Base-by-base conservation (phyloP, 1,140 invertebrate species). In the Polypedilum vanderplanki region DNA sequence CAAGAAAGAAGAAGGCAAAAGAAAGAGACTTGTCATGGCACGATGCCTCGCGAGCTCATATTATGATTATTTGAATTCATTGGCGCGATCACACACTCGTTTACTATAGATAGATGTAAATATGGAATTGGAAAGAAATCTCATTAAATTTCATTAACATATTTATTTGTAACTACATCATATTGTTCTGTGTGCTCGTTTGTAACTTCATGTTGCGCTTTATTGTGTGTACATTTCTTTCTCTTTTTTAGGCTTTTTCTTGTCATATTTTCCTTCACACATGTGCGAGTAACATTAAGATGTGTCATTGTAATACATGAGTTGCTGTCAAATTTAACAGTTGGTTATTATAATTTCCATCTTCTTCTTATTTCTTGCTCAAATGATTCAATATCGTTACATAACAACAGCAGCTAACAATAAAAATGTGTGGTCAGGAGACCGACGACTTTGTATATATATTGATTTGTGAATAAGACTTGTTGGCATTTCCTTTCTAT, bases 61-160 rank as follows among this genome's bases (percentile, higher is more conserved):
- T 70, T 70, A 22, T 18, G 7, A 70, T 70, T 70, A 70, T 70
- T 70, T 70, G 17, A 8, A 22, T 70, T 70, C 65, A 70, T 70
- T 70, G 65, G 65, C 65, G 65, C 65, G 65, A 70, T 70, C 65
- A 22, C 64, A 67, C 24, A 9, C 20, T 70, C 65, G n/a, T 70
- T 70, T 70, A 3, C 18, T 70, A 33, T 33, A 57, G 46, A 57
- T 12, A 57, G 46, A 57, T n/a, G 46, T 4, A 57, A 57, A 57
- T 8, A 46, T 12, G 41, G 15, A 46, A 46, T 3, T 12, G 41
- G 15, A 46, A 46, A 46, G 41, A 70, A 70, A 70, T 70, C 65
- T 70, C 65, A 70, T 70, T 70, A 70, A 70, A 70, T 70, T 70
- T 20, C 65, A 70, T 70, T 70, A 70, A 70, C 65, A 70, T 57